A percentile compares a stretch with the other conserved stretches of the same genome.
Evolutionary conservation across 2,797 vertebrate genomes (phyloP).

Genomic region (Onychomys arenicola): DNA sequence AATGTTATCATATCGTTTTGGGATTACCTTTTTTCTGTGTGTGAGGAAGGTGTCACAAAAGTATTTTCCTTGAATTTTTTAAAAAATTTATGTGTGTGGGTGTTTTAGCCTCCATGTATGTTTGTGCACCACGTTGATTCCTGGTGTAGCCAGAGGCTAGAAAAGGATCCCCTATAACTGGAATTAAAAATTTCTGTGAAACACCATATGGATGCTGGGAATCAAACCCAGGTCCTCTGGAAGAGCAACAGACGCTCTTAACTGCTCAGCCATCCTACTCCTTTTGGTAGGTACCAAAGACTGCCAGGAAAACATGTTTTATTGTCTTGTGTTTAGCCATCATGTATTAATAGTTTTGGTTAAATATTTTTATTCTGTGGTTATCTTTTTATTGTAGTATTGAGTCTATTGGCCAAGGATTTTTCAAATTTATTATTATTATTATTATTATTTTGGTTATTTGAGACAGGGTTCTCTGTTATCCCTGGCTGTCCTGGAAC

Average conservation of each 20-base stretch:
- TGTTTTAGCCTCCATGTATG: neutral
- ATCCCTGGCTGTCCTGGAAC: neutral
- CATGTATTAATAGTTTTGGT: slow-evolving; percentile 22
- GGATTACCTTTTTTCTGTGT: neutral
- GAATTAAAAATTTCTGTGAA: neutral
- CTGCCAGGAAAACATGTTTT: neutral
- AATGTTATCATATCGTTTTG: neutral
- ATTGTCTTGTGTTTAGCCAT: neutral
- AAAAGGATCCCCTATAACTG: neutral
- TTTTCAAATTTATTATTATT: slow-evolving; percentile 19
- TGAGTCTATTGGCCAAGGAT: neutral
- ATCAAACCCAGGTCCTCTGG: neutral
- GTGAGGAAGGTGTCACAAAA: neutral
- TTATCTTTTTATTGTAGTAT: slow-evolving; percentile 19
- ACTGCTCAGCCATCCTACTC: neutral
- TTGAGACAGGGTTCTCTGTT: neutral
- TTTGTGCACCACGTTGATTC: neutral
- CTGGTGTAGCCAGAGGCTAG: neutral
- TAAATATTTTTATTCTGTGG: neutral
- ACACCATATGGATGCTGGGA: neutral
- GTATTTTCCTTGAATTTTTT: neutral
- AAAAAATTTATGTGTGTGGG: neutral
- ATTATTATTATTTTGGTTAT: too few species aligned
- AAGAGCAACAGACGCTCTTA: neutral
- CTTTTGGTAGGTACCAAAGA: neutral